Evolutionary conservation across 2,113 vertebrate species (phyloP).

Genomic region (Dicerorhinus sumatrensis): DNA sequence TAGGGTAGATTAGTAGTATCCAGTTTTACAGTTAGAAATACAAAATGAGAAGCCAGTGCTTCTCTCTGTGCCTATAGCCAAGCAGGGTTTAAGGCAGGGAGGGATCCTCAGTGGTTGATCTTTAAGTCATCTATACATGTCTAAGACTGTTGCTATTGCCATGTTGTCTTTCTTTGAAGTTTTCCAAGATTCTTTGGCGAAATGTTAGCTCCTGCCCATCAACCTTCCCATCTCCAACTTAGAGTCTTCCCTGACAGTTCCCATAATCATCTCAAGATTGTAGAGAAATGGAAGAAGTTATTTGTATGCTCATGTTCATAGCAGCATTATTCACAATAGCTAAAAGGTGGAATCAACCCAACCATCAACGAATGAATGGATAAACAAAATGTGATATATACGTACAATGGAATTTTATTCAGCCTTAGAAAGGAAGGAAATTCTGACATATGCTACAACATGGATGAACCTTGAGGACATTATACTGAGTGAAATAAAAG

Average conservation of each 20-base stretch:
- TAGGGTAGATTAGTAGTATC: neutral
- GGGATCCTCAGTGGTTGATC: neutral
- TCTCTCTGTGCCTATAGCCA: neutral
- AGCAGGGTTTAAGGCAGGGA: neutral
- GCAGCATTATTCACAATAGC: neutral
- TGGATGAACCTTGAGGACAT: constrained; percentile 1
- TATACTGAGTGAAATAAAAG: neutral
- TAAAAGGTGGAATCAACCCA: constrained; percentile 2
- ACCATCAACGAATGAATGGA: neutral
- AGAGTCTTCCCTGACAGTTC: neutral
- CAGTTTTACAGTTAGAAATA: constrained; percentile 58
- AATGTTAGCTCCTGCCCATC: neutral
- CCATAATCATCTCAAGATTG: neutral
- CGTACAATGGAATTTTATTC: neutral
- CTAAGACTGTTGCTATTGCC: neutral
- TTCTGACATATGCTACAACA: neutral
- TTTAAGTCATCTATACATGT: neutral
- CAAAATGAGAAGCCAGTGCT: constrained; percentile 21
- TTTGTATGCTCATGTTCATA: neutral
- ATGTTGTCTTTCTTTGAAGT: constrained; percentile 3
- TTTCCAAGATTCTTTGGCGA: constrained; percentile 20
- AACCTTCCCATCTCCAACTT: neutral
- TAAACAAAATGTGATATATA: constrained; percentile 21
- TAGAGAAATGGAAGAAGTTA: constrained; percentile 39
- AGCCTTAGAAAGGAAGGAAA: constrained; percentile 29